Base-by-base conservation (phyloP, 2,888 invertebrate genomes). In the Tethea ocularis region DNA sequence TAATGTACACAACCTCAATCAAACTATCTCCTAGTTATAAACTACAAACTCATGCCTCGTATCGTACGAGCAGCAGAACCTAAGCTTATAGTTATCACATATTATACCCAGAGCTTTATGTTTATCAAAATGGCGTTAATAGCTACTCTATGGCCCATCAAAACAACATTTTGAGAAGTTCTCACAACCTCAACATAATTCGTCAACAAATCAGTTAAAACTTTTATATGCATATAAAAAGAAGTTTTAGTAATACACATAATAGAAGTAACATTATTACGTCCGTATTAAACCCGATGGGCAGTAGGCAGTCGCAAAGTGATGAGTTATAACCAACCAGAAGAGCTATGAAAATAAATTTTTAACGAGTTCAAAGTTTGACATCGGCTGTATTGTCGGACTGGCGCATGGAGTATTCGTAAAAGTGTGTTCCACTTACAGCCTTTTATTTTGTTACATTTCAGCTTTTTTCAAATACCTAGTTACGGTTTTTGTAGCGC, bases 341-440 rank as follows among this genome's bases (percentile, higher is more conserved):
- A 71, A 64, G 59, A 71, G 68, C 69, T 71, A 71, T 71, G 72
- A 68, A 77, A 68, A 70, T 76, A 77, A 80, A 79, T 75, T 80
- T 83, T 82, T 82, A 80, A 83, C 77, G 79, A 84, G 80, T 83
- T 68, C 74, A 74, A 80, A 79, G 75, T 82, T 82, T 80, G 71
- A 78, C 75, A 73, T 76, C 64, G 68, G 62, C 53, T 38, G 58
- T 72, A 72, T 69, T 71, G 74, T 61, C 56, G 58, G 59, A 61
- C 68, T 66, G 61, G 64, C 61, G 58, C 59, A 60, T 63, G 26
- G 52, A 51, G 60, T 58, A 71, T 68, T 68, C 59, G 62, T 66
- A 64, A 62, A 57, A 72, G 69, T 66, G 57, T 57, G 61, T 63
- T 76, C 69, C 69, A 71, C 68, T 74, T 77, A 61, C 17, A 33